These are phyloP conservation scores for Morus bassanus DNA, from an alignment of 2,797 vertebrate genomes.

Conservation along the genomic window DNA sequence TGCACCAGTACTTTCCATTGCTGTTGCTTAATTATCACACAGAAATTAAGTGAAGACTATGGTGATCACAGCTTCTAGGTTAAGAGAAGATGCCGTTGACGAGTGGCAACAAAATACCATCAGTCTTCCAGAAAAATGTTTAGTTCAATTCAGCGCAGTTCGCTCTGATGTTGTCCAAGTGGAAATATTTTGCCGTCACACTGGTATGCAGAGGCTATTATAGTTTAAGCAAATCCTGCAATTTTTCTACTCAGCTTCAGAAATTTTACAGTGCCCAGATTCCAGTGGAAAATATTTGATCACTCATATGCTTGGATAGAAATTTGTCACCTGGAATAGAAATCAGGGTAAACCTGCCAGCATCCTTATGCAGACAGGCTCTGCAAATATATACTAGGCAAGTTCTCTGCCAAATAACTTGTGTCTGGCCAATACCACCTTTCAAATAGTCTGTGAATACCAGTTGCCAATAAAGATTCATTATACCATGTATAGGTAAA, in stretches of 20 bases:
- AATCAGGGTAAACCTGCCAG: conserved; percentile 77
- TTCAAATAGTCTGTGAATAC: conserved; percentile 71
- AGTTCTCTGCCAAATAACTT: conserved; percentile 75
- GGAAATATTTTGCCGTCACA: conserved; percentile 73
- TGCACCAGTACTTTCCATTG: not conserved
- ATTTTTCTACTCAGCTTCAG: conserved; percentile 73
- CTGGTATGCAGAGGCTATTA: conserved; percentile 68
- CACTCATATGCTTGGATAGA: conserved; percentile 76
- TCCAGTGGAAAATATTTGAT: conserved; percentile 82
- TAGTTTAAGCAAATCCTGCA: conserved; percentile 71
- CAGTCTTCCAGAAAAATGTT: conserved; percentile 27
- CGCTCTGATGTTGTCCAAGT: conserved; percentile 53
- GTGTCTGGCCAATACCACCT: conserved; percentile 74
- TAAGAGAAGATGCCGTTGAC: not conserved
- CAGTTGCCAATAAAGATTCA: conserved; percentile 74
- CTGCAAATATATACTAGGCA: conserved; percentile 77
- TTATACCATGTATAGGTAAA: conserved; percentile 66
- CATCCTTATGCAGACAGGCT: conserved; percentile 77
- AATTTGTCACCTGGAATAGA: conserved; percentile 82
- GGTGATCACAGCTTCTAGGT: not conserved
- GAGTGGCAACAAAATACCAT: conserved; percentile 17
- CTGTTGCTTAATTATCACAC: not conserved
- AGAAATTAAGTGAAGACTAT: conserved; percentile 4
- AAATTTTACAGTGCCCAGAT: conserved; percentile 80
- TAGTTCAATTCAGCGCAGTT: conserved; percentile 18